Evolutionary conservation across 2,797 vertebrate species (phyloP), one percentile per base, ranked within the genome.

Genomic region (Sebastes taczanowskii): DNA sequence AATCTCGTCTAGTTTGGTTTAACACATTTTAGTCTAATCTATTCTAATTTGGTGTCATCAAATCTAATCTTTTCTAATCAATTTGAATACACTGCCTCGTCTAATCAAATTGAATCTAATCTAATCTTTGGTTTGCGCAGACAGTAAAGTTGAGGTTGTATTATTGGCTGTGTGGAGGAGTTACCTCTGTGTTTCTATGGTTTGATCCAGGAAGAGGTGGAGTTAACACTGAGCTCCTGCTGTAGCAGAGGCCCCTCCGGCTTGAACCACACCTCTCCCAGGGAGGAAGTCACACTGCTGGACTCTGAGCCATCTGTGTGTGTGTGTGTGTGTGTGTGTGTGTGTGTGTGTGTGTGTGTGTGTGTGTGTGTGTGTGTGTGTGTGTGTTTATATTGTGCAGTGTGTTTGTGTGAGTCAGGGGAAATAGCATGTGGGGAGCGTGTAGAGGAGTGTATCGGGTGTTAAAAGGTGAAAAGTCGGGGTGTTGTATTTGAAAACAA

Each of bases 151-250:
- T 13, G 3, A 27, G 23, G 18, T 8, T 59, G 66, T 53, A n/a
- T 68, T 9, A 34, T 4, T 35, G 38, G 11, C 25, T 0, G 27
- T 53, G 72, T 30, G 8, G 11, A 52, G 22, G 22, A 18, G 76
- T 93, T 92, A 91, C 92, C 93, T 94, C 83, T 74, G 86, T 79
- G 80, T 77, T 83, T 73, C 89, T 97, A 96, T 72, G 95, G 94
- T 94, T 94, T 95, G 95, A 96, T 96, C 96, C 95, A 97, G 86
- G 95, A 94, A 42, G 95, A 94, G 78, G 93, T 91, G 74, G 93
- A 92, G 93, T 96, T 95, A 93, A 95, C 94, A 93, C 95, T 96
- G 93, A 95, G 94, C 92, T 95, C 95, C 94, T 95, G 95, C 94
- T 95, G 95, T 83, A 94, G 84, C 88, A 96, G 91, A 92, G 93